Evolutionary conservation across 1,140 invertebrate genomes (phyloP), one percentile per base, ranked within the genome.

Genomic region (Venturia canescens): DNA sequence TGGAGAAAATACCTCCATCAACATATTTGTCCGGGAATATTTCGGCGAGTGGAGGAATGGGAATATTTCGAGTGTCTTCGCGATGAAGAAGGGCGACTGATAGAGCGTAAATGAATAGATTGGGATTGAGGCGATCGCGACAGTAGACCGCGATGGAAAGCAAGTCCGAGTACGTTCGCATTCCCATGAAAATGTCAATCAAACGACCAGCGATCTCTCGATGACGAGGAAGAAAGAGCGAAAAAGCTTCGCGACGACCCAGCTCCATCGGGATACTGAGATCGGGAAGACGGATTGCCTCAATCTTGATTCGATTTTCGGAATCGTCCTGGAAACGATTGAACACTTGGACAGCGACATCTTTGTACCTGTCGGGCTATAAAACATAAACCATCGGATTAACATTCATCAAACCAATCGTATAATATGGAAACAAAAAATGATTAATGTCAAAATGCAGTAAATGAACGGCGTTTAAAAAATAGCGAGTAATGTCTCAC

Each of bases 1-100:
- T 89, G 0, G 93, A 87, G 87, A 97, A 95, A 3, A 96, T 93
- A 66, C 94, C 93, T 11, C 95, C 93, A 84, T 96, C 96, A 83
- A 97, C 91, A 88, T 94, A 97, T 85, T 96, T 96, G 78, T 96
- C 96, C 3, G 96, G 96, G 86, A 97, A 97, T 18, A 94, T 92
- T 85, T 96, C 94, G 50, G 93, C 92, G 60, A 96, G 93, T 0
- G 94, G 94, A 1, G 96, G 96, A 74, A 97, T 87, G 71, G 94
- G 93, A 3, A 97, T 78, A 76, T 95, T 92, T 86, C 95, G 95
- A 0, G 96, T 97, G 84, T 97, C 96, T 0, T 93, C 91, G 29
- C 96, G 94, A 92, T 97, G 95, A 60, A 96, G 86, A 31, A 96
- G 91, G 0, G 95, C 95, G 26, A 97, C 96, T 0, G 95, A 96